Base-by-base conservation (phyloP, 2,797 vertebrate species). In the Rhinoraja longicauda region DNA sequence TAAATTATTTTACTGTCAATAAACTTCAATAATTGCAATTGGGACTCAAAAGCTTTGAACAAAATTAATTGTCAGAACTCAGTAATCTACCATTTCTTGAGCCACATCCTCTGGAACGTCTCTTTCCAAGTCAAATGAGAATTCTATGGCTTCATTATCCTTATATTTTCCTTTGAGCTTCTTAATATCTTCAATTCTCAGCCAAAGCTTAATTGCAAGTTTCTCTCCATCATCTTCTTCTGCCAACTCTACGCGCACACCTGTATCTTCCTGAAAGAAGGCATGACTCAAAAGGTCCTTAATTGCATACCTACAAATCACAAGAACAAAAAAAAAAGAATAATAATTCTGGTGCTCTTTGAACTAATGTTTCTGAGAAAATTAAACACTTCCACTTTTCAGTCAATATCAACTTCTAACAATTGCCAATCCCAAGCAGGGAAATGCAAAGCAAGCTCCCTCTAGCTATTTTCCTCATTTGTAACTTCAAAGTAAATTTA, bases 141-240 rank as follows among this genome's bases (percentile, higher is more conserved):
- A 99, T 94, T 99, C 99, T 93, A 99, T 99, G 94, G 99, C 99
- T 96, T 99, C 99, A 95, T 99, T 99, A 95, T 99, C 99, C 96
- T 99, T 99, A 93, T 99, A 99, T 97, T 99, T 99, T 95, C 99
- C 99, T 96, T 99, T 99, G 81, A 99, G 97, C 94, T 99, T 99
- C 96, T 99, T 99, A 93, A 98, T 98, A 86, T 99, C 99, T 96
- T 99, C 99, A 95, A 99, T 99, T 93, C 99, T 97, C 90, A 99
- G 96, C 99, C 99, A 99, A 82, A 99, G 97, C 94, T 99, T 99
- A 95, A 99, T 99, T 53, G 97, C 98, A 45, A 99, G 98, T 97
- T 99, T 98, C 96, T 99, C 98, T 94, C 99, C 99, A 94, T 99
- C 99, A n/a, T 99, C 99, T 95, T 99, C 99, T 95, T 99, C 99